A percentile compares a stretch with the other conserved stretches of the same genome.
Evolutionary conservation across 2,113 vertebrate species (phyloP).

Genomic region (Macquaria australasica): DNA sequence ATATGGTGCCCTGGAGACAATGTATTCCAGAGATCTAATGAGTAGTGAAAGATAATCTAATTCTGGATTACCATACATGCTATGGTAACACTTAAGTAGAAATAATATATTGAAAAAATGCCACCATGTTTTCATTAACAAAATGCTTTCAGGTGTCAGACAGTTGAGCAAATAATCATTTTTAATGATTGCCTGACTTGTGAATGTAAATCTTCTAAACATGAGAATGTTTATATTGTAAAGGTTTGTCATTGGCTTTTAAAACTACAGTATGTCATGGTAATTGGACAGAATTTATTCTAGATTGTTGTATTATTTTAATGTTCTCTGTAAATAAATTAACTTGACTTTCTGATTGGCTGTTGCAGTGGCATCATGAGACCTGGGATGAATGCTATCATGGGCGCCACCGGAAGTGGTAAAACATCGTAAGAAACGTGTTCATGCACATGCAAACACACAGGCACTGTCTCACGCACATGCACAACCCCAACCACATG

Average conservation of each 20-base stretch:
- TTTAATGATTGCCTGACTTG: background rate
- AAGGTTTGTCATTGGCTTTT: background rate
- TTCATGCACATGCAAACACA: background rate
- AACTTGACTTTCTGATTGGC: background rate
- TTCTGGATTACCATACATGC: background rate
- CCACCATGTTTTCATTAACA: background rate
- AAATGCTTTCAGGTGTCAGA: background rate
- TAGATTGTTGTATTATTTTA: background rate
- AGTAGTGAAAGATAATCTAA: background rate
- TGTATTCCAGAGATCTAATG: background rate
- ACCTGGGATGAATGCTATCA: slow-evolving; percentile 88
- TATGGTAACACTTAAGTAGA: background rate
- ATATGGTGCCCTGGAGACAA: background rate
- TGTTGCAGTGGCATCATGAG: slow-evolving; percentile 85
- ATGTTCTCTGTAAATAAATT: background rate
- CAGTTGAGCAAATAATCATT: background rate
- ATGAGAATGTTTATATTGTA: background rate
- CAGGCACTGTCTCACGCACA: background rate
- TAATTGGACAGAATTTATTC: background rate
- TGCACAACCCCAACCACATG: background rate
- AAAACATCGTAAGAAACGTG: slow-evolving; percentile 86
- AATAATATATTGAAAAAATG: background rate
- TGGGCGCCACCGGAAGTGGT: slow-evolving; percentile 88
- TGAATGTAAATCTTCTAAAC: background rate
- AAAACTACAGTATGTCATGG: background rate